Evolutionary conservation across 2,797 vertebrate species (phyloP).

Genomic region (Staurois parvus): DNA sequence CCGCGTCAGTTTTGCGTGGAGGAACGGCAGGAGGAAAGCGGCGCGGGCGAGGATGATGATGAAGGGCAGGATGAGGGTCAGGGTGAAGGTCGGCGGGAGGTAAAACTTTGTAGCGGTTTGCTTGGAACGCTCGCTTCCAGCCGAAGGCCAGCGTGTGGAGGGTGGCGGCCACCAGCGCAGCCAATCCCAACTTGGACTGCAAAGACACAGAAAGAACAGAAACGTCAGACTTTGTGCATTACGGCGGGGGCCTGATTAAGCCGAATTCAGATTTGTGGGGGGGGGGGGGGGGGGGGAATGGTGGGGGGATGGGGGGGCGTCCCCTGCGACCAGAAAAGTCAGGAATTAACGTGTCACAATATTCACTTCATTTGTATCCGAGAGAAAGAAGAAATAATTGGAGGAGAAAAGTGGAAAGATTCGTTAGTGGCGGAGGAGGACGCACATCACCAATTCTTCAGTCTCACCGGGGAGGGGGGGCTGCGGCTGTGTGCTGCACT

Average conservation of each 20-base stretch:
- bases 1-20: constrained; percentile 75
- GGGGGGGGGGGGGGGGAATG: no score
- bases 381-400: neutral
- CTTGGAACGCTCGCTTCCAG: constrained; percentile 83
- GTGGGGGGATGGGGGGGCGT: no score
- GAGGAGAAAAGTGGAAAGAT: neutral
- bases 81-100: constrained; percentile 85
- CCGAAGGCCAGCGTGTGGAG: constrained; percentile 86
- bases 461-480: neutral
- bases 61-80: constrained; percentile 83
- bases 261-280: no score
- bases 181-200: constrained; percentile 86
- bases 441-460: neutral
- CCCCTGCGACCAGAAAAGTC: neutral
- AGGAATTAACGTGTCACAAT: constrained; percentile 8
- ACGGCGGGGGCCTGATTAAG: no score
- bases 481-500: neutral
- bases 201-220: constrained; percentile 42
- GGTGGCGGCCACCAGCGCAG: constrained; percentile 81
- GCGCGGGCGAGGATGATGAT: constrained; percentile 79
- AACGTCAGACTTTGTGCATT: no score
- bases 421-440: neutral
- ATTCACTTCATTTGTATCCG: no score
- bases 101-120: constrained; percentile 82
- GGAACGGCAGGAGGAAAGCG: constrained; percentile 80